phyloP scores from a whole-genome alignment of 2,797 vertebrate genomes.

The Gambusia yucatana region DNA sequence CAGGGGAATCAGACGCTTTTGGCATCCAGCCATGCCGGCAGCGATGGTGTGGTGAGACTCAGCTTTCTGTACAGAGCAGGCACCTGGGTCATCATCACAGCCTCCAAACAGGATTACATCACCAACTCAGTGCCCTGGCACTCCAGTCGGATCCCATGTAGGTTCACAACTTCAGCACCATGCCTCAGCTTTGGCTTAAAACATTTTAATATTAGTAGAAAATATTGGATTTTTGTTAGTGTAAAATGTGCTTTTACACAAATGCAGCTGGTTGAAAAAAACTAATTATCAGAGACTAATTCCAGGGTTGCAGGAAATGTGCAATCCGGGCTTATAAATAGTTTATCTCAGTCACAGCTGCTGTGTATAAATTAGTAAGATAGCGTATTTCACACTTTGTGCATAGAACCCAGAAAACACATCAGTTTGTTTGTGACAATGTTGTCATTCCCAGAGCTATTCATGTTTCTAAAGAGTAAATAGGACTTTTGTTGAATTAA shows the following conservation, averaged over 20 bases:
- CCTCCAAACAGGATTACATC: slow-evolving; percentile 89
- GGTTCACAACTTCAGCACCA: slow-evolving; percentile 59
- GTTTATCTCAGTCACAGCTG: neutral
- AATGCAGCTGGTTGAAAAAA: neutral
- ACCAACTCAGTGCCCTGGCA: slow-evolving; percentile 95
- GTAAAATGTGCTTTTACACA: neutral
- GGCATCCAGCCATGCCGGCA: slow-evolving; percentile 82
- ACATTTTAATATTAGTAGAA: neutral
- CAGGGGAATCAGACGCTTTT: slow-evolving; percentile 88
- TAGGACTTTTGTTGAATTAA: neutral
- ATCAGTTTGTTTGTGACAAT: neutral
- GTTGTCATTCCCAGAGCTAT: neutral
- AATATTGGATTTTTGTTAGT: neutral
- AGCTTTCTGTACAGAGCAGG: slow-evolving; percentile 89
- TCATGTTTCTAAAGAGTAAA: neutral
- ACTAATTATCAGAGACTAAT: neutral
- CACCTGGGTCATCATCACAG: slow-evolving; percentile 92
- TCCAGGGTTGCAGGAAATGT: neutral
- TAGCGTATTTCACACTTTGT: neutral
- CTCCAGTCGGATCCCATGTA: slow-evolving; percentile 91
- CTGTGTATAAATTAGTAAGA: neutral
- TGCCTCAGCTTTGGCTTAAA: neutral
- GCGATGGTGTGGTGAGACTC: slow-evolving; percentile 84
- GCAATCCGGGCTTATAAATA: neutral
- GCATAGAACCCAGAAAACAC: neutral